These are phyloP conservation scores for Erpobdella octoculata DNA, from an alignment of 2,888 invertebrate species.

Conservation along the genomic window DNA sequence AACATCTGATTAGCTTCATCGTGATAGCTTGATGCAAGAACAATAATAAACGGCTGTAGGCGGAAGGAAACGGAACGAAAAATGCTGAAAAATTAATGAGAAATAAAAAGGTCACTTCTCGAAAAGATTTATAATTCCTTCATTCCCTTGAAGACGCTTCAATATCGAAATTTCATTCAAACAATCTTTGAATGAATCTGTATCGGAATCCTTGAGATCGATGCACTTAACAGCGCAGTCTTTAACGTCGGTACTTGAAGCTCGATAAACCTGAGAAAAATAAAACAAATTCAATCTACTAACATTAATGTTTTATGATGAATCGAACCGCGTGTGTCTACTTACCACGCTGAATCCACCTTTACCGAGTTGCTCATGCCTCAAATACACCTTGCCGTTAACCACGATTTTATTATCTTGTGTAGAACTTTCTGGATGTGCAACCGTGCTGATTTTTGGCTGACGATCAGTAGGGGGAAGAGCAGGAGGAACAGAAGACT, in stretches of 20 bases:
- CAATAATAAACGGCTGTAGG: too few relatives aligned
- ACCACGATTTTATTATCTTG: neutral
- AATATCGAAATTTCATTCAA: conserved; percentile 80
- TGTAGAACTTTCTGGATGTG: too few relatives aligned
- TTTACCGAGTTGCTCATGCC: conserved; percentile 60
- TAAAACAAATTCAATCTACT: neutral
- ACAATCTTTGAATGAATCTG: conserved; percentile 67
- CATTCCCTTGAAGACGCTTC: conserved; percentile 66
- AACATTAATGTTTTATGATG: too few relatives aligned
- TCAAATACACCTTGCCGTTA: neutral
- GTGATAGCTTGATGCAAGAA: conserved; percentile 65
- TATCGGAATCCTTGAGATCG: conserved; percentile 64
- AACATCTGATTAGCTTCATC: conserved; percentile 59
- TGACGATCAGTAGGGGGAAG: too few relatives aligned
- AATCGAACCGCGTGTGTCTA: neutral
- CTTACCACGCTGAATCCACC: conserved; percentile 85
- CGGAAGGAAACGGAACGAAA: neutral
- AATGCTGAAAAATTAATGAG: neutral
- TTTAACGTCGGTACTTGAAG: conserved; percentile 3
- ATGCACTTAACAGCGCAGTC: conserved; percentile 72
- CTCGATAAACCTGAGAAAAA: conserved; percentile 17
- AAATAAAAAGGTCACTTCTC: conserved; percentile 66
- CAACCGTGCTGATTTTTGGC: too few relatives aligned
- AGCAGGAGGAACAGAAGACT: too few relatives aligned
- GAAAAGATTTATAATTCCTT: conserved; percentile 73